Conservation (phyloP, 2,113 vertebrate genomes). For the Malurus melanocephalus region DNA sequence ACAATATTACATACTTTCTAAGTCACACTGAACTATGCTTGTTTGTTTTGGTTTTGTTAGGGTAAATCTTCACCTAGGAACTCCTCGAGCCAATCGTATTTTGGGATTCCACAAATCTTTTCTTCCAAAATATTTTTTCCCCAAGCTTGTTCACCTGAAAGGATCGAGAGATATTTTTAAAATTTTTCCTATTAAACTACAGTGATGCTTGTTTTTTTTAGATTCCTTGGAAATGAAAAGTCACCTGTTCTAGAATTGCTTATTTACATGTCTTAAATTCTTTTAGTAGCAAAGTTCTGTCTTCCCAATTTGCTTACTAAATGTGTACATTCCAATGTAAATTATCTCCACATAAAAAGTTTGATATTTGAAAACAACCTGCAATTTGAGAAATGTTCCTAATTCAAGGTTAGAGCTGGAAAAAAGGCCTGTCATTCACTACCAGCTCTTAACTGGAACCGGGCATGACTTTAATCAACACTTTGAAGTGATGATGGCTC, state of each 20-base stretch:
- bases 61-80: not conserved
- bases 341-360: not conserved
- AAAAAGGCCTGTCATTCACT: not conserved
- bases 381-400: not conserved
- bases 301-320: not conserved
- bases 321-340: not conserved
- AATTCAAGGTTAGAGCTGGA: not conserved
- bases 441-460: not conserved
- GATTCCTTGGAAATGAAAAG: not conserved
- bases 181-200: not conserved
- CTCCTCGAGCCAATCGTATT: not conserved
- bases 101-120: not conserved
- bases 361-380: not conserved
- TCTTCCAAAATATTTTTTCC: not conserved
- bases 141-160: not conserved
- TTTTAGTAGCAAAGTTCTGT: not conserved
- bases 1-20: not conserved
- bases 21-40: not conserved
- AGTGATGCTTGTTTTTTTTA: not conserved
- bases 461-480: not conserved
- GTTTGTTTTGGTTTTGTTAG: not conserved
- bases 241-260: not conserved
- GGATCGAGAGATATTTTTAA: not conserved
- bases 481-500: not conserved
- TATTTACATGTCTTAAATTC: not conserved